Conservation (phyloP, 2,888 invertebrate species). For the Ptychoptera albimana region DNA sequence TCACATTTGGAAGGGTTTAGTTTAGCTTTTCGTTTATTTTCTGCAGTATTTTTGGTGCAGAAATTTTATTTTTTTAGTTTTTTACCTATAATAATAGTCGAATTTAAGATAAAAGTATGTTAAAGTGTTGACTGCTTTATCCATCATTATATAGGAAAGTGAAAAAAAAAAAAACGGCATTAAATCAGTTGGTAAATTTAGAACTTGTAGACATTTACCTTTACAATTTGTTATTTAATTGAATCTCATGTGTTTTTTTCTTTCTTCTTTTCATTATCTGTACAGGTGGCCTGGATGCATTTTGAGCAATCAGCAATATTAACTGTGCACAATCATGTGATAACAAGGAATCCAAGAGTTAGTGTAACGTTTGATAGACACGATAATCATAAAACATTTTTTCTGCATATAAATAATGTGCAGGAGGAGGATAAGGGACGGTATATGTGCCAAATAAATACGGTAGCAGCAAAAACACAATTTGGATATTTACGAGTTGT, state of each 20-base stretch:
- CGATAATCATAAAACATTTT: constrained; percentile 69
- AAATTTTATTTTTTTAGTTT: no score
- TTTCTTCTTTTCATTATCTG: constrained; percentile 11
- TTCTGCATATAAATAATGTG: constrained; percentile 80
- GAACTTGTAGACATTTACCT: no score
- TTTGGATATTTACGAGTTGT: constrained; percentile 85
- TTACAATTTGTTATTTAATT: background rate
- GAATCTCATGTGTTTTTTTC: constrained; percentile 5
- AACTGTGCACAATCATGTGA: constrained; percentile 87
- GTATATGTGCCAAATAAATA: constrained; percentile 92
- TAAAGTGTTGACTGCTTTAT: no score
- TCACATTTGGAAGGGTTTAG: no score
- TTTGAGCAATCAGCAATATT: constrained; percentile 86
- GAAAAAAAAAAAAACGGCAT: no score
- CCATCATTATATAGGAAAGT: no score
- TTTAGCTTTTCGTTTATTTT: no score
- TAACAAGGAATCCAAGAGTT: constrained; percentile 81
- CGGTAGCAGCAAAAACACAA: constrained; percentile 82
- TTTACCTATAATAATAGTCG: no score
- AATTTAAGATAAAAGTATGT: no score
- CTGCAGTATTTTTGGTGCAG: no score
- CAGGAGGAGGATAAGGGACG: constrained; percentile 82
- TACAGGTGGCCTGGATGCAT: constrained; percentile 91
- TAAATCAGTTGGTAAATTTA: no score
- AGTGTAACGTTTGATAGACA: constrained; percentile 84